Evolutionary conservation across 2,797 vertebrate genomes (phyloP).

Genomic region (Spea hammondii): DNA sequence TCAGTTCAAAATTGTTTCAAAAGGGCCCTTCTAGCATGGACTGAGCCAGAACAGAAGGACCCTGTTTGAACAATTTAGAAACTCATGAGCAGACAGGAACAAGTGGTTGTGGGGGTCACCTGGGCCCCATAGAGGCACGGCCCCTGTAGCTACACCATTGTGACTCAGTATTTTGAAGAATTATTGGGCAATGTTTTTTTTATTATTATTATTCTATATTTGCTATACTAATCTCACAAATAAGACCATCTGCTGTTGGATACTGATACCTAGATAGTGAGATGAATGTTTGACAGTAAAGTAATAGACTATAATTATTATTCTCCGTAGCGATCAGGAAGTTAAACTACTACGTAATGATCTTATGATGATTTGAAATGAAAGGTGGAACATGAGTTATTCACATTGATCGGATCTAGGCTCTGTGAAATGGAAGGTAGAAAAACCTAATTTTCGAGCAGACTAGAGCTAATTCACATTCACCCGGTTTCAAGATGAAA

Average conservation of each 20-base stretch:
- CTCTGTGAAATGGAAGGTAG: slow-evolving; percentile 24
- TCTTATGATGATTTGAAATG: slow-evolving; percentile 28
- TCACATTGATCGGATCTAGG: slow-evolving; percentile 25
- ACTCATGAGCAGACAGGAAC: no score
- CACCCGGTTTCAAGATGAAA: slow-evolving; percentile 10
- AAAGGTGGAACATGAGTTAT: slow-evolving; percentile 21
- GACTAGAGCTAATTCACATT: slow-evolving; percentile 27
- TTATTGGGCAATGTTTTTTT: background rate
- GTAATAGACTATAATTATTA: slow-evolving; percentile 15
- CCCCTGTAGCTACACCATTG: no score
- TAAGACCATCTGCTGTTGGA: background rate
- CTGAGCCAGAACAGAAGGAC: no score
- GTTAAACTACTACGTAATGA: slow-evolving; percentile 2
- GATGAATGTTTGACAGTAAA: slow-evolving; percentile 7
- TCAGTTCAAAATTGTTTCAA: no score
- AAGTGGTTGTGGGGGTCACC: no score
- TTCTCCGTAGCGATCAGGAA: slow-evolving; percentile 18
- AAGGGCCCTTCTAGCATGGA: no score
- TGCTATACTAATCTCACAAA: background rate
- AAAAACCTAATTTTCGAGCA: slow-evolving; percentile 25
- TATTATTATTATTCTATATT: background rate
- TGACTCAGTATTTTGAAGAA: background rate
- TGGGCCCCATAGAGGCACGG: no score
- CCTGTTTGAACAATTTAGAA: no score
- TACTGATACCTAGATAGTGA: background rate